These are phyloP conservation scores for Nanorana parkeri DNA, from an alignment of 2,113 vertebrate genomes.

Conservation along the genomic window DNA sequence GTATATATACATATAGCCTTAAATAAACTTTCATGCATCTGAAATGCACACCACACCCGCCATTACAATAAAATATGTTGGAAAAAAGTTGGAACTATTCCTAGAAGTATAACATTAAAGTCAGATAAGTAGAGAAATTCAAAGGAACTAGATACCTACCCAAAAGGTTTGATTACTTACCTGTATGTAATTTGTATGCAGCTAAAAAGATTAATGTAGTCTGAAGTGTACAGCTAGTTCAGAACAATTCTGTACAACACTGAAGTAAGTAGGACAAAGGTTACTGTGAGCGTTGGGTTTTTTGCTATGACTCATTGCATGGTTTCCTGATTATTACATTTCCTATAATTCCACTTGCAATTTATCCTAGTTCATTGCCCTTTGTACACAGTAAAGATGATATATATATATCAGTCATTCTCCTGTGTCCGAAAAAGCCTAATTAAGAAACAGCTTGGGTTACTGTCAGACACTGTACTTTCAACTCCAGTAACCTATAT, in stretches of 20 bases:
- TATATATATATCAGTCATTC: not conserved
- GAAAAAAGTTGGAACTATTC: too few relatives aligned
- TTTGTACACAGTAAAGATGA: constrained; percentile 28
- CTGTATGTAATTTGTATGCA: too few relatives aligned
- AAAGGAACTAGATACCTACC: too few relatives aligned
- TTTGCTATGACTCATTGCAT: not conserved
- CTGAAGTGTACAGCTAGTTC: too few relatives aligned
- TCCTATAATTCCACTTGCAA: not conserved
- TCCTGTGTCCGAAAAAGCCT: not conserved
- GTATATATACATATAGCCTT: too few relatives aligned
- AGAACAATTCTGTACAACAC: not conserved
- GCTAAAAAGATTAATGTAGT: too few relatives aligned
- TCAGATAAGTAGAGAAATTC: too few relatives aligned
- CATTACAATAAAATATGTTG: too few relatives aligned
- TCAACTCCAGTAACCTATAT: constrained; percentile 16
- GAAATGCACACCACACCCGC: too few relatives aligned
- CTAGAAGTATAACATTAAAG: too few relatives aligned
- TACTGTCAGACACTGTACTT: not conserved
- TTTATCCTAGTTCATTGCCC: constrained; percentile 20
- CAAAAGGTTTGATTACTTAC: too few relatives aligned
- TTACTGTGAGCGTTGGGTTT: not conserved
- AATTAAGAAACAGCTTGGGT: constrained; percentile 2
- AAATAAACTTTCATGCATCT: too few relatives aligned
- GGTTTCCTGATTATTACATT: not conserved
- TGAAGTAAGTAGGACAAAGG: not conserved